Evolutionary conservation across 2,113 vertebrate species (phyloP), one percentile per base, ranked within the genome.

Genomic region (Heterochromis multidens): DNA sequence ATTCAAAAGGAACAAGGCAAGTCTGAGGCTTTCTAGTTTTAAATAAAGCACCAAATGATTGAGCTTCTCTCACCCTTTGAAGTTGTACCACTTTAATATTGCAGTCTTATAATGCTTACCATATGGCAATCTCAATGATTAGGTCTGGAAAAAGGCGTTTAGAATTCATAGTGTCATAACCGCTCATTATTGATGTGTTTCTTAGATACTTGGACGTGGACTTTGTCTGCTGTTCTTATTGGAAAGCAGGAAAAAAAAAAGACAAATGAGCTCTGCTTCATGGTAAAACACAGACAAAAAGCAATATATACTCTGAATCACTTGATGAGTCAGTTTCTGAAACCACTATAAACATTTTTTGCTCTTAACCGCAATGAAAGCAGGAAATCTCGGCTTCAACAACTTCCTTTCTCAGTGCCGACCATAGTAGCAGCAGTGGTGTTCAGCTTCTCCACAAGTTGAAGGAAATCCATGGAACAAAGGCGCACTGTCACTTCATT

Each of bases 361-460:
- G 96, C 96, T 97, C 96, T 97, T 97, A 97, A 97, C 97, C 96
- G 94, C 95, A 95, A 95, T 95, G 95, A 97, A 96, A 97, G 96
- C 97, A 98, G 98, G 98, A 99, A 98, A 97, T 98, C 97, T 97
- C 97, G 92, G 96, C 96, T 97, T 97, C 96, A 97, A 98, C 97
- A 97, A 97, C 97, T 99, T 98, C 97, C 98, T 98, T 96, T 98
- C 96, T 95, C 96, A 95, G 95, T 94, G 88, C 95, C 95, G 97
- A 95, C 96, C 94, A 90, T 96, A 91, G 96, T 95, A 78, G 94
- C 43, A 14, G 90, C 95, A 91, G 96, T 91, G 96, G 96, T 95
- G 94, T 91, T 95, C 94, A 92, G 96, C 95, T 95, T 96, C 80
- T 95, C 27, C 95, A 90, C 96, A 95, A 96, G 96, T 94, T 83